phyloP scores from a whole-genome alignment of 2,888 invertebrate species.

The Napeogenes sylphis region DNA sequence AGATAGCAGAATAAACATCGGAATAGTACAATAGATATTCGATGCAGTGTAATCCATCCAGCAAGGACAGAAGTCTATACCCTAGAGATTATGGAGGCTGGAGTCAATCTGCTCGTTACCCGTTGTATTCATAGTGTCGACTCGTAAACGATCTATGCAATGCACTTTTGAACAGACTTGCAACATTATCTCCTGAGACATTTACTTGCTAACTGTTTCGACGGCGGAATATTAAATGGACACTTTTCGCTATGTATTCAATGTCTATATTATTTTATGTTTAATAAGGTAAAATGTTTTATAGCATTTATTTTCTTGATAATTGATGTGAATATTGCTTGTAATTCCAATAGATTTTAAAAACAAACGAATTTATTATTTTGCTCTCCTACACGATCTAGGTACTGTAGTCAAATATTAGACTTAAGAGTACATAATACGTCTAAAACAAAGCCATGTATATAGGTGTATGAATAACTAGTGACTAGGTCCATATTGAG shows the following conservation, averaged over 20 bases:
- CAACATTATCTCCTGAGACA: slow-evolving; percentile 37
- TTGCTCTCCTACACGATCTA: background rate
- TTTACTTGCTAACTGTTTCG: slow-evolving; percentile 30
- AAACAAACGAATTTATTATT: too few species aligned
- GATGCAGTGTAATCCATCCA: slow-evolving; percentile 13
- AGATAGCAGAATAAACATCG: too few species aligned
- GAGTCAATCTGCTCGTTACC: slow-evolving; percentile 40
- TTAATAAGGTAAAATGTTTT: too few species aligned
- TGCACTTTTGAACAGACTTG: slow-evolving; percentile 36
- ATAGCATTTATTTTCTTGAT: too few species aligned
- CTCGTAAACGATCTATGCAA: slow-evolving; percentile 38
- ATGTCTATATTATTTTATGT: too few species aligned
- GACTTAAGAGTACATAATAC: background rate
- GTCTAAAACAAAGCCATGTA: background rate
- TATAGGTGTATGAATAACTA: slow-evolving; percentile 1
- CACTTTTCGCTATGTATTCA: background rate
- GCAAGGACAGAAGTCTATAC: slow-evolving; percentile 28
- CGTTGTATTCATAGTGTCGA: slow-evolving; percentile 35
- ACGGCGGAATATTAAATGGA: slow-evolving; percentile 30
- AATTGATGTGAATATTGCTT: too few species aligned
- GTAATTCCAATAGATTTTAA: too few species aligned
- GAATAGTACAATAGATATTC: background rate
- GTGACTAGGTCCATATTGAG: background rate
- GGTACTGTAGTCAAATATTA: background rate
- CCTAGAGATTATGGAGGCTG: slow-evolving; percentile 30